Evolutionary conservation across 2,113 vertebrate genomes (phyloP).

Genomic region (Hassar affinis): DNA sequence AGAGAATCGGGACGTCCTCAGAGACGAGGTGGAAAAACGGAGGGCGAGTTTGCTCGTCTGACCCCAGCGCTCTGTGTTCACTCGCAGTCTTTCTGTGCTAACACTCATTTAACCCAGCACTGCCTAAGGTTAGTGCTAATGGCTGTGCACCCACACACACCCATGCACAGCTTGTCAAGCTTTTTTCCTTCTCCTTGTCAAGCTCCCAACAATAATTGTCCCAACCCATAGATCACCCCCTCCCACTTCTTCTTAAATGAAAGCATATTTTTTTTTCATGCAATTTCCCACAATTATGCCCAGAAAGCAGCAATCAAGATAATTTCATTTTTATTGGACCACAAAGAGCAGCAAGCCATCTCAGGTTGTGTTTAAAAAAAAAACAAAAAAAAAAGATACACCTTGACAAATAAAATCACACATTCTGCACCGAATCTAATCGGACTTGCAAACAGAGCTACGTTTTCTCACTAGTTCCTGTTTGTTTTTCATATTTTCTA

Average conservation of each 20-base stretch:
- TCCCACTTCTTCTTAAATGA: neutral
- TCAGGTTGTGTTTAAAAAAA: neutral
- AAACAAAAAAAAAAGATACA: neutral
- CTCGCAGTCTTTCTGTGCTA: neutral
- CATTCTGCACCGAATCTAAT: neutral
- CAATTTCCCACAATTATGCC: conserved; percentile 16
- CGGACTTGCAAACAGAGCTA: neutral
- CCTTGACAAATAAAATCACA: neutral
- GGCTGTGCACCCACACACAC: conserved; percentile 11
- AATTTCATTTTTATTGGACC: conserved; percentile 17
- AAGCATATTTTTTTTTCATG: neutral
- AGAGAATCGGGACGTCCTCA: conserved; percentile 17
- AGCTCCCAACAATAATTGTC: neutral
- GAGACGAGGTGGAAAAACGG: neutral
- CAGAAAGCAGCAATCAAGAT: conserved; percentile 3
- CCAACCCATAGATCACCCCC: neutral
- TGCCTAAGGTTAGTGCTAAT: conserved; percentile 15
- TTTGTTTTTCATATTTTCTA: neutral
- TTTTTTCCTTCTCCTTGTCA: neutral
- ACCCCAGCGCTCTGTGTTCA: neutral
- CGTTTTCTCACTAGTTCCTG: neutral
- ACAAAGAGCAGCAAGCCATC: neutral
- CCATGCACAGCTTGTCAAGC: neutral
- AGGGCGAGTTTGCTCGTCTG: neutral
- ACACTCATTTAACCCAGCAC: conserved; percentile 27